Evolutionary conservation across 2,888 invertebrate species (phyloP).

Genomic region (Odontocerum albicorne): DNA sequence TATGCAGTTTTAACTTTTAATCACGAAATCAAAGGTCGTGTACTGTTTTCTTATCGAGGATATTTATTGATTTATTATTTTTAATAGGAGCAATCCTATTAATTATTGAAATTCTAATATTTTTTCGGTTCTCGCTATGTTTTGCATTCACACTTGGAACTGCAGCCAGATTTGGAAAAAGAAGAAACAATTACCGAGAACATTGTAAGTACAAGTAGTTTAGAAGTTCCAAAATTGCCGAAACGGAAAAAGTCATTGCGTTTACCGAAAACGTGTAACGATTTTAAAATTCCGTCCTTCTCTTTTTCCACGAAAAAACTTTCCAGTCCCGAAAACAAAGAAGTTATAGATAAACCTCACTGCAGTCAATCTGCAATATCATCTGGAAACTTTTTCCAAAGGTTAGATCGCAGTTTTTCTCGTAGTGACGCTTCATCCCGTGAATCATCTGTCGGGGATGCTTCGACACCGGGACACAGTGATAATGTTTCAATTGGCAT

Average conservation of each 20-base stretch:
- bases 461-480: background rate
- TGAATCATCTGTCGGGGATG: slow-evolving; percentile 16
- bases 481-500: slow-evolving; percentile 22
- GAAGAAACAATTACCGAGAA: slow-evolving; percentile 41
- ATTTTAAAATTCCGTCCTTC: too few relatives aligned
- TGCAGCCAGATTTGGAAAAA: slow-evolving; percentile 46
- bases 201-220: slow-evolving; percentile 48
- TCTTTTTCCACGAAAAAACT: slow-evolving; percentile 3
- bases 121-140: slow-evolving; percentile 36
- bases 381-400: slow-evolving; percentile 5
- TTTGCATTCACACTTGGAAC: slow-evolving; percentile 40
- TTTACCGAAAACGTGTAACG: too few relatives aligned
- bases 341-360: slow-evolving; percentile 5
- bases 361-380: slow-evolving; percentile 1
- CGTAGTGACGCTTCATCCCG: slow-evolving; percentile 12
- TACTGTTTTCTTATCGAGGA: too few relatives aligned
- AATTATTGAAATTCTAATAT: too few relatives aligned
- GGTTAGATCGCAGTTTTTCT: background rate
- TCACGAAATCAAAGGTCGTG: too few relatives aligned
- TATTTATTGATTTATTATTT: too few relatives aligned
- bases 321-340: slow-evolving; percentile 7
- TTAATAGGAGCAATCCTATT: too few relatives aligned
- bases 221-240: slow-evolving; percentile 11
- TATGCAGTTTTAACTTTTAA: too few relatives aligned
- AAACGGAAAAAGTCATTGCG: slow-evolving; percentile 1